Percentiles rank a stretch among this genome's conserved stretches.
Evolutionary conservation across 2,888 invertebrate species (phyloP).

Genomic region (Leptodirus hochenwartii): DNA sequence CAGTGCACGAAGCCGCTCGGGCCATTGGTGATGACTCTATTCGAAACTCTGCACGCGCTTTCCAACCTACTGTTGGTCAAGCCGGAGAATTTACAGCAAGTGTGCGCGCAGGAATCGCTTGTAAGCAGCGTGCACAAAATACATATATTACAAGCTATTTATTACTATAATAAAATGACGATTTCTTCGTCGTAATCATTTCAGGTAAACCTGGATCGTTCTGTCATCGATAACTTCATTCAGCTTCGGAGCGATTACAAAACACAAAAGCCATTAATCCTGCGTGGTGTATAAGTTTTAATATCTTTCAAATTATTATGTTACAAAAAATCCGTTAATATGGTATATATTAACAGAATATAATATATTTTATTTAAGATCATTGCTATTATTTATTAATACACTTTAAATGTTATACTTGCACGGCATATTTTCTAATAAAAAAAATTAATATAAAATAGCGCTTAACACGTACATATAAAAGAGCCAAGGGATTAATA

Average conservation of each 20-base stretch:
- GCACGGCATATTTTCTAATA: too few species aligned
- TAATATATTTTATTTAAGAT: too few species aligned
- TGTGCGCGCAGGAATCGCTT: slow-evolving; percentile 85
- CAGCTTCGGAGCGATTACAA: slow-evolving; percentile 90
- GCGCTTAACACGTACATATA: too few species aligned
- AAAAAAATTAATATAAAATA: too few species aligned
- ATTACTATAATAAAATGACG: slow-evolving; percentile 4
- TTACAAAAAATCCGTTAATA: neutral
- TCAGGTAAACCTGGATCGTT: slow-evolving; percentile 78
- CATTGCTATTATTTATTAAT: too few species aligned
- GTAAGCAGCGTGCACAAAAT: slow-evolving; percentile 33
- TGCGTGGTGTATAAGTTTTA: slow-evolving; percentile 12
- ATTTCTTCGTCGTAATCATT: slow-evolving; percentile 18
- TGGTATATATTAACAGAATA: too few species aligned
- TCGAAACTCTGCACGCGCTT: slow-evolving; percentile 87
- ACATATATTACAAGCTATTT: slow-evolving; percentile 7
- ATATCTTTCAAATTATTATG: slow-evolving; percentile 3
- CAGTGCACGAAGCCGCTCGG: slow-evolving; percentile 67
- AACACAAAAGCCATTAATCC: slow-evolving; percentile 58
- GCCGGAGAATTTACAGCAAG: slow-evolving; percentile 90
- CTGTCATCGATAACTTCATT: slow-evolving; percentile 81
- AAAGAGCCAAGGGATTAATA: too few species aligned
- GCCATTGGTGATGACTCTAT: slow-evolving; percentile 66
- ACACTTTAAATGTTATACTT: too few species aligned
- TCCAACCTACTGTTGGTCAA: slow-evolving; percentile 90